phyloP scores from a whole-genome alignment of 2,113 vertebrate species.

The Peromyscus californicus region DNA sequence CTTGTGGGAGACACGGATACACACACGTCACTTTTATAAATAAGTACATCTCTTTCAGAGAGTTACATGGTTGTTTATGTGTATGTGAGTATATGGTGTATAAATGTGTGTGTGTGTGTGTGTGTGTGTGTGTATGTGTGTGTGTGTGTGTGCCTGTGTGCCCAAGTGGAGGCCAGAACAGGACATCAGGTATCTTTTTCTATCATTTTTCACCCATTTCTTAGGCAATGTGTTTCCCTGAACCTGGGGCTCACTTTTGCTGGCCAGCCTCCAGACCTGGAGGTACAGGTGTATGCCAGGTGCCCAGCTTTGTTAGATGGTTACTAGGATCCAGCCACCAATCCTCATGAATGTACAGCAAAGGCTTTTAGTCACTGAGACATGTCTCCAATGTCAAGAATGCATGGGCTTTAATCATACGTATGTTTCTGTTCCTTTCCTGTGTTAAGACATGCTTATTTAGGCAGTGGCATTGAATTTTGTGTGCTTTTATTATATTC shows the following conservation, averaged over 20 bases:
- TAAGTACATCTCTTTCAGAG: not conserved
- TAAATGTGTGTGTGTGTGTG: not conserved
- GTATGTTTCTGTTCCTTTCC: not conserved
- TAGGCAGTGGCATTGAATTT: not conserved
- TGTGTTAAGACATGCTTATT: not conserved
- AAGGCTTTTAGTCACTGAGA: not conserved
- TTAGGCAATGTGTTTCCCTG: not conserved
- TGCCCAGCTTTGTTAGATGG: not conserved
- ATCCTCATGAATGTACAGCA: not conserved
- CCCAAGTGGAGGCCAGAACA: not conserved
- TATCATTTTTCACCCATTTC: not conserved
- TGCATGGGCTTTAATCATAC: not conserved
- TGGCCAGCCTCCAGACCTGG: not conserved
- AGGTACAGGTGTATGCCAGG: too few relatives aligned
- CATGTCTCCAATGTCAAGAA: not conserved
- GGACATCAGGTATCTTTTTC: too few relatives aligned
- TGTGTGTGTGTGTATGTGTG: too few relatives aligned
- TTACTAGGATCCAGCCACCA: not conserved
- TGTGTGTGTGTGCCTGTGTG: not conserved
- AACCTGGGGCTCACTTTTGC: not conserved
- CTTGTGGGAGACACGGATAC: fast-evolving
- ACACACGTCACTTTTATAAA: not conserved
- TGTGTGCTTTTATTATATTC: not conserved
- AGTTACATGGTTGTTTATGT: not conserved
- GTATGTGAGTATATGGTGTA: too few relatives aligned